phyloP scores from a whole-genome alignment of 2,113 vertebrate species.

The Arothron firmamentum region DNA sequence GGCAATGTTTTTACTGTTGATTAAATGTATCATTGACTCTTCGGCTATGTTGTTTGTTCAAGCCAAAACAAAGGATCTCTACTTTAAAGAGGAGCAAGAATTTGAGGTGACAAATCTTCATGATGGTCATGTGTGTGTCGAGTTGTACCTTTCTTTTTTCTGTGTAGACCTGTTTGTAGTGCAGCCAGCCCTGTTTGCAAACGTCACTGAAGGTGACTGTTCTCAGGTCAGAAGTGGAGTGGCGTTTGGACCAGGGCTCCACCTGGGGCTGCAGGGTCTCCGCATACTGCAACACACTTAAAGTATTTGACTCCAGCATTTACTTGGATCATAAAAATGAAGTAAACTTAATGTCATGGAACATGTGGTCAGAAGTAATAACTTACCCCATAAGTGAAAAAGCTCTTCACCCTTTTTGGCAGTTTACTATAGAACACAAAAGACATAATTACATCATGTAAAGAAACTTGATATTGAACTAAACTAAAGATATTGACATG shows the following conservation, averaged over 20 bases:
- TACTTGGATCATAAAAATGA: background rate
- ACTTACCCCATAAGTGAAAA: slow-evolving; percentile 93
- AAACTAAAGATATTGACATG: too few relatives aligned
- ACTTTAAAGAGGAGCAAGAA: too few relatives aligned
- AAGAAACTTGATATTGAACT: background rate
- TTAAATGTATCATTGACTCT: too few relatives aligned
- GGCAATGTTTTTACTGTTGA: too few relatives aligned
- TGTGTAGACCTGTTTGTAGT: slow-evolving; percentile 95
- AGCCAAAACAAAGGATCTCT: too few relatives aligned
- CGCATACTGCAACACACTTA: slow-evolving; percentile 77
- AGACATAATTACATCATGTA: background rate
- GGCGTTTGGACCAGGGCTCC: slow-evolving; percentile 84
- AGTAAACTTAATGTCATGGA: background rate
- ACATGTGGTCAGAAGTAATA: background rate
- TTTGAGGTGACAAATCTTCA: too few relatives aligned
- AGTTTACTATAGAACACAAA: slow-evolving; percentile 78
- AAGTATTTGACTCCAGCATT: background rate
- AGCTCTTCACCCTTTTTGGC: slow-evolving; percentile 92
- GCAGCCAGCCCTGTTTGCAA: slow-evolving; percentile 92
- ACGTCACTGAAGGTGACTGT: slow-evolving; percentile 83
- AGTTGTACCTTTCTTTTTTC: slow-evolving; percentile 91
- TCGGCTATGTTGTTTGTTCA: too few relatives aligned
- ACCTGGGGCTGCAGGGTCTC: slow-evolving; percentile 85
- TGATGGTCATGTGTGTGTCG: background rate
- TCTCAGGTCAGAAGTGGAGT: slow-evolving; percentile 91